phyloP scores from a whole-genome alignment of 2,113 vertebrate species.

The Triplophysa tibetana region DNA sequence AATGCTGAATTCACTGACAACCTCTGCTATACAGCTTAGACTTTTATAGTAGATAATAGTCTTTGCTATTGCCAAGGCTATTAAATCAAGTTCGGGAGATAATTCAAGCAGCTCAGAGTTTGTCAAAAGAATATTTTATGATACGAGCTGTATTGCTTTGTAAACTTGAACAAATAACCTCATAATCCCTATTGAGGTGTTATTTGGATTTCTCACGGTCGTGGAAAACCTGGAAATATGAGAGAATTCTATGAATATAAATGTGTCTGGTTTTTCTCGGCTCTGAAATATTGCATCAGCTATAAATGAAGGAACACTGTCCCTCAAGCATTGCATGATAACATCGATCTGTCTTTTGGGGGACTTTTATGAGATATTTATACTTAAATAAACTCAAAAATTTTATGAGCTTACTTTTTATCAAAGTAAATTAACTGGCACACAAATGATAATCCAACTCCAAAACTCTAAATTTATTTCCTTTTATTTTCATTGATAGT shows the following conservation, averaged over 20 bases:
- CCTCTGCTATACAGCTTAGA: background rate
- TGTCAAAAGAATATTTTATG: slow-evolving; percentile 8
- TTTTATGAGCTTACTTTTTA: too few species aligned
- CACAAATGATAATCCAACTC: too few species aligned
- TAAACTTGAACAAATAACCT: background rate
- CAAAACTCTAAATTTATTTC: too few species aligned
- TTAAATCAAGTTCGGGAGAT: slow-evolving; percentile 1
- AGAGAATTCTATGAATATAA: too few species aligned
- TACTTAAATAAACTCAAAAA: too few species aligned
- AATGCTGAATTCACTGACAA: slow-evolving; percentile 8
- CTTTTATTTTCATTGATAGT: too few species aligned
- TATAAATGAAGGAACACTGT: background rate
- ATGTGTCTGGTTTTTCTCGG: background rate
- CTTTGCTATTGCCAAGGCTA: background rate
- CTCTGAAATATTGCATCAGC: slow-evolving; percentile 2
- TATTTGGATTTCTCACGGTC: background rate
- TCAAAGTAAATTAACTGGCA: too few species aligned
- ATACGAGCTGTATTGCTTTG: background rate
- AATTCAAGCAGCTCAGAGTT: background rate
- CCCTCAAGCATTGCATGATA: too few species aligned
- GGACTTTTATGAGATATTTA: too few species aligned
- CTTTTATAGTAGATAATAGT: background rate
- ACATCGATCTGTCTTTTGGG: too few species aligned
- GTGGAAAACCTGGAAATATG: too few species aligned
- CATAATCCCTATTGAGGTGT: background rate